Percentiles rank a stretch among this genome's conserved stretches.
phyloP scores from a whole-genome alignment of 2,888 invertebrate genomes.

The Acanthosepion pharaonis region DNA sequence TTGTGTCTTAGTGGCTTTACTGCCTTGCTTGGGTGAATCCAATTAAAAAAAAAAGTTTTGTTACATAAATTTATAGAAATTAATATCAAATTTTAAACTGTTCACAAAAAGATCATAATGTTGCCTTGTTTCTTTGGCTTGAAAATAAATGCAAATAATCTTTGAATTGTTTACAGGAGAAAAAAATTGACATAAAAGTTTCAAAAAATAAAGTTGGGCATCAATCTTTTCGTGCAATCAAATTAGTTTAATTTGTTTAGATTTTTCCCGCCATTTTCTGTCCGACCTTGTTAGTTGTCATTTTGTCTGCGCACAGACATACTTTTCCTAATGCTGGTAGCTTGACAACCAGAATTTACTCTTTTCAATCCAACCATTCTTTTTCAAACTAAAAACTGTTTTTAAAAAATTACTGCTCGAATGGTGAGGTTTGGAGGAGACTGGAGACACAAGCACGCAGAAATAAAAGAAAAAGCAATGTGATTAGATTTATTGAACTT shows the following conservation, averaged over 20 bases:
- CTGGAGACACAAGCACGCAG: not conserved
- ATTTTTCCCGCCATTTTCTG: slow-evolving; percentile 33
- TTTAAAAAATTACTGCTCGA: not conserved
- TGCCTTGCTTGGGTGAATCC: too few species aligned
- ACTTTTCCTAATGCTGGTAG: not conserved
- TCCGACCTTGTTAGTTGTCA: not conserved
- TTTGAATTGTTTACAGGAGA: not conserved
- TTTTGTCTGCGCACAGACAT: not conserved
- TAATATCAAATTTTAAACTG: not conserved
- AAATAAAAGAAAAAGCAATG: not conserved
- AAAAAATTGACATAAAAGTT: not conserved
- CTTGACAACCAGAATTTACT: not conserved
- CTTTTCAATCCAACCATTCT: not conserved
- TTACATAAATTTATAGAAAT: not conserved
- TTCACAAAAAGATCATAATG: not conserved
- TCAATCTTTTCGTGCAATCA: not conserved
- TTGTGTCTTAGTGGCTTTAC: too few species aligned
- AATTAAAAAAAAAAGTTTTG: too few species aligned
- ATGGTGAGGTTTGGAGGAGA: not conserved
- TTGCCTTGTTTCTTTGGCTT: not conserved
- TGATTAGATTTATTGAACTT: not conserved
- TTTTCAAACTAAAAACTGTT: not conserved
- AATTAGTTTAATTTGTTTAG: slow-evolving; percentile 33
- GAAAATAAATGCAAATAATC: slow-evolving; percentile 8
- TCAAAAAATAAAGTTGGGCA: not conserved